Base-by-base conservation (phyloP, 2,797 vertebrate genomes). In the Liparis tanakae region DNA sequence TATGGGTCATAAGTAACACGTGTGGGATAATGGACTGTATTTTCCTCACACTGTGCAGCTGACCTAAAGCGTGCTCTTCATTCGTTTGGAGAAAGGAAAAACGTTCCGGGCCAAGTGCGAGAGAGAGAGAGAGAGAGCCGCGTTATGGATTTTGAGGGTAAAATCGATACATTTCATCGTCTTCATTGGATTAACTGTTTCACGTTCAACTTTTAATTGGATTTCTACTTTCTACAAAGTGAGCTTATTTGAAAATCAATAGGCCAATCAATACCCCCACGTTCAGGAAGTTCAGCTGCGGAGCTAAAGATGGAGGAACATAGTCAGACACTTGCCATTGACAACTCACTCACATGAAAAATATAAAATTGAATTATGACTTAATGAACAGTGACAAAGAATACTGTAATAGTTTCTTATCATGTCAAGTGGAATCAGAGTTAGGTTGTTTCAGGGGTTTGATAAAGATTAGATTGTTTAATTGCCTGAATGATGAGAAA, bases 161-260 rank as follows among this genome's bases (percentile, higher is more conserved):
- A 85, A 91, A 93, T 92, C 88, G 57, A 92, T 94, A 89, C 58
- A 74, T 89, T 91, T 93, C 86, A 89, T 90, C 71, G 65, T 84
- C 87, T 93, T 93, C 92, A 94, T 88, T 88, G 92, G 93, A 94
- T 94, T 93, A 94, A 86, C 72, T 44, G 76, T 89, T 91, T 89
- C 56, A 78, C 70, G 74, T 85, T 92, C 72, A 90, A 90, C 74
- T 85, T 93, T 89, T 95, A 94, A 94, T 94, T 92, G 92, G 94
- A 94, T 94, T 94, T 90, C 79, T 88, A 88, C 91, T 93, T 90
- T 92, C 88, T 86, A 87, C 84, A 79, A 83, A 66, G 84, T 81
- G 82, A 82, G 83, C 87, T 87, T 76, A 84, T 88, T 88, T 85
- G 88, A 93, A 94, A 94, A 95, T 94, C 94, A 94, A 94, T 94